Base-by-base conservation (phyloP, 2,888 invertebrate genomes). In the Eupithecia centaureata region DNA sequence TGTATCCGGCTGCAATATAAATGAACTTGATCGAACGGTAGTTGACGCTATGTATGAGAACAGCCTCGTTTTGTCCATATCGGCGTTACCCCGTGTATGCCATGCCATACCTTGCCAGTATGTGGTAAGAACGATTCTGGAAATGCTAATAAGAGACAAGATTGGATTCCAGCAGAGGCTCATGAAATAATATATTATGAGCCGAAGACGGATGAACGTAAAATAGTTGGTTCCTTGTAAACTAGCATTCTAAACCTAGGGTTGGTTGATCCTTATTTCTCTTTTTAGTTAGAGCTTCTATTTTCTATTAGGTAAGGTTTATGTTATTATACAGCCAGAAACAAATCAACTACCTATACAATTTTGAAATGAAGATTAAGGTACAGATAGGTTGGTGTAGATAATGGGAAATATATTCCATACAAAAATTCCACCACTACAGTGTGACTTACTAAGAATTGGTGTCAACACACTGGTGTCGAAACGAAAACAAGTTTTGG, bases 61-160 rank as follows among this genome's bases (percentile, higher is more conserved):
- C 75, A 71, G 78, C 78, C 84, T 82, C 79, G 86, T 86, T 85
- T 85, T 87, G 86, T 77, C 87, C 85, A 84, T 87, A 86, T 82
- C 79, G 73, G 84, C 71, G 72, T 68, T 68, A 73, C 74, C 54
- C 38, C 67, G 66, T 75, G 71, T 71, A 72, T 75, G 68, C 56
- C 56, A 32, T 75, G 76, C 73, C 75, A 78, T 56, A 28, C 28
- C 54, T 64, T 74, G 76, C 72, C 76, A 78, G 79, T 80, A 82
- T 81, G 81, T 78, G 75, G 77, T 76, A 65, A 61, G 76, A 79
- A 78, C 79, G 79, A 75, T 77, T 72, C 73, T 68, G 76, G 74
- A 80, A 65, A 80, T 73, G 81, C 80, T 83, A 84, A 85, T 85
- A 80, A 73, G 76, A 35, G 38, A 25, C 33, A 62, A 59, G 68